These are phyloP conservation scores for Buceros bicornis DNA, from an alignment of 2,797 vertebrate species.

Conservation along the genomic window DNA sequence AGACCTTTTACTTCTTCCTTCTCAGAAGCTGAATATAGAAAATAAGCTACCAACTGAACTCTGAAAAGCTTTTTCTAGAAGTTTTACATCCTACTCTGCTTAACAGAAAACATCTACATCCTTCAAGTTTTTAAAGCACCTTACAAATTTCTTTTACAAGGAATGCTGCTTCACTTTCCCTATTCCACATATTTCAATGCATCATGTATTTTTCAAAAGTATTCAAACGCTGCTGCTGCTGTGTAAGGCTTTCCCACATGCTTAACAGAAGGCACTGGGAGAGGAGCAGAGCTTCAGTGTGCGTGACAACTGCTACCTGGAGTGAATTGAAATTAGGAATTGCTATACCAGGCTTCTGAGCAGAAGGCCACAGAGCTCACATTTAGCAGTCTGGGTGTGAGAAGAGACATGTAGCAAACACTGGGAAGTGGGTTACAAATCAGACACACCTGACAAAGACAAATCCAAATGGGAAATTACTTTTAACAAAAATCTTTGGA, in stretches of 20 bases:
- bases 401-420: not conserved
- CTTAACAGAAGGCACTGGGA: not conserved
- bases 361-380: not conserved
- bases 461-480: conserved; percentile 32
- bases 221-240: not conserved
- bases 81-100: not conserved
- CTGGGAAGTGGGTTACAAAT: not conserved
- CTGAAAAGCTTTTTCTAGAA: not conserved
- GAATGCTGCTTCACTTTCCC: not conserved
- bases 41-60: not conserved
- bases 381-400: not conserved
- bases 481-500: not conserved
- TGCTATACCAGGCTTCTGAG: not conserved
- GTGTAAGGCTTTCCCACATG: not conserved
- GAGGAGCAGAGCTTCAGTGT: not conserved
- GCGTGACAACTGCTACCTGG: not conserved
- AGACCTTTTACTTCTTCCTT: not conserved
- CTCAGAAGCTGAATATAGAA: not conserved
- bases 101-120: not conserved
- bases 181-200: not conserved
- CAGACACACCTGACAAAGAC: not conserved
- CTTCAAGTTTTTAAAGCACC: not conserved
- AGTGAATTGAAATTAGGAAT: not conserved
- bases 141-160: not conserved
- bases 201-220: not conserved